Conservation (phyloP, 2,113 vertebrate species). For the Saccopteryx leptura region DNA sequence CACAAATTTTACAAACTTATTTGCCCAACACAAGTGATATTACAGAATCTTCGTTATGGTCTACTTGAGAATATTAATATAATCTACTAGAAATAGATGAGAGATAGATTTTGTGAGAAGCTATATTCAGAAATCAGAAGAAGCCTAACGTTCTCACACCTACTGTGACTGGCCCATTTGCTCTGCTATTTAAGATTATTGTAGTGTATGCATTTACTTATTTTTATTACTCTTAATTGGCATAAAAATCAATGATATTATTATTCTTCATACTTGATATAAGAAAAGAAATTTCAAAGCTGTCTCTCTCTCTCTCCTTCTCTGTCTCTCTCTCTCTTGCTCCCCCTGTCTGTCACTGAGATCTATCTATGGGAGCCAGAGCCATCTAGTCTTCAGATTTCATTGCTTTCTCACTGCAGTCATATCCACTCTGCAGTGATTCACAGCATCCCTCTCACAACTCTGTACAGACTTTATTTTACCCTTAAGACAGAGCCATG, state of each 20-base stretch:
- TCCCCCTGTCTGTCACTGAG: not conserved
- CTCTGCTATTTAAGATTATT: not conserved
- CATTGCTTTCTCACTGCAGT: fast-evolving
- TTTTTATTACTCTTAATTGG: not conserved
- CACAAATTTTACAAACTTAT: too few relatives aligned
- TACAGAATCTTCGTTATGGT: not conserved
- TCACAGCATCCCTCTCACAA: not conserved
- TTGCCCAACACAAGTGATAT: not conserved
- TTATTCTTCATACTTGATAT: not conserved
- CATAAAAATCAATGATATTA: not conserved
- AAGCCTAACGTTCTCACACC: not conserved
- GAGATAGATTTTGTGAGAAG: not conserved
- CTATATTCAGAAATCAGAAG: not conserved
- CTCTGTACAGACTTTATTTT: not conserved
- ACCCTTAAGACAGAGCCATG: not conserved
- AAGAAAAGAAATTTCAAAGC: not conserved
- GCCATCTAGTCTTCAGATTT: not conserved
- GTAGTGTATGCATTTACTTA: not conserved
- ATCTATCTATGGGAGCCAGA: too few relatives aligned
- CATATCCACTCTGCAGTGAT: not conserved
- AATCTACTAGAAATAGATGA: not conserved
- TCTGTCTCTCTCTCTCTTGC: not conserved
- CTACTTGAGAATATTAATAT: slow-evolving; percentile 7
- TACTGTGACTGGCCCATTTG: not conserved
- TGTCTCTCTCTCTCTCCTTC: not conserved